Percentiles rank a stretch among this genome's conserved stretches.
Conservation (phyloP, 1,140 invertebrate genomes). For the Solen grandis region DNA sequence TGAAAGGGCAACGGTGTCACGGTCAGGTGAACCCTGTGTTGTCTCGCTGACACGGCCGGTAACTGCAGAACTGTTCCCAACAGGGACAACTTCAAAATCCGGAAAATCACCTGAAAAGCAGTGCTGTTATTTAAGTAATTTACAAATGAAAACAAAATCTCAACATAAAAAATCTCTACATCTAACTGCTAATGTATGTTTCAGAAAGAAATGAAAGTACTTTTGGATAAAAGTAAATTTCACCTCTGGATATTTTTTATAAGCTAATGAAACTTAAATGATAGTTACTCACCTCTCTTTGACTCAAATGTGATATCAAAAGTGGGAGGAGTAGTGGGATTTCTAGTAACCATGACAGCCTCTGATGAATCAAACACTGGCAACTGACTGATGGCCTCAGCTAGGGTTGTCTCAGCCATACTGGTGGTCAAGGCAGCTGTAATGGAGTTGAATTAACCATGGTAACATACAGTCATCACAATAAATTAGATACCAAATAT, state of each 20-base stretch:
- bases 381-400: constrained; percentile 21
- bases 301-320: constrained; percentile 29
- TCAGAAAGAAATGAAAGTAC: no score
- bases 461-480: no score
- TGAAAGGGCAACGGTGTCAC: constrained; percentile 38
- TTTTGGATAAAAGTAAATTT: no score
- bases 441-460: no score
- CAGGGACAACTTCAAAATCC: not conserved
- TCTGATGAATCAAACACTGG: constrained; percentile 26
- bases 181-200: no score
- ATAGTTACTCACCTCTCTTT: constrained; percentile 48
- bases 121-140: no score
- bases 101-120: constrained; percentile 48
- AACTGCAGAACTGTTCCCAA: constrained; percentile 2
- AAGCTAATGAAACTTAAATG: no score
- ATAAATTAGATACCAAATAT: no score
- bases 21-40: constrained; percentile 52
- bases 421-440: constrained; percentile 7
- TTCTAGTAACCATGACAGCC: constrained; percentile 11
- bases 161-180: no score
- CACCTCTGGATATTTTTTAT: no score
- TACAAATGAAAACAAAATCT: no score
- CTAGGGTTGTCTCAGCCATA: constrained; percentile 13
- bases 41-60: constrained; percentile 38
- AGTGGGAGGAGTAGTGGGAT: not conserved